A percentile compares a stretch with the other conserved stretches of the same genome.
These are phyloP conservation scores for Coturnix japonica DNA, from an alignment of 2,113 vertebrate species.

Conservation along the genomic window DNA sequence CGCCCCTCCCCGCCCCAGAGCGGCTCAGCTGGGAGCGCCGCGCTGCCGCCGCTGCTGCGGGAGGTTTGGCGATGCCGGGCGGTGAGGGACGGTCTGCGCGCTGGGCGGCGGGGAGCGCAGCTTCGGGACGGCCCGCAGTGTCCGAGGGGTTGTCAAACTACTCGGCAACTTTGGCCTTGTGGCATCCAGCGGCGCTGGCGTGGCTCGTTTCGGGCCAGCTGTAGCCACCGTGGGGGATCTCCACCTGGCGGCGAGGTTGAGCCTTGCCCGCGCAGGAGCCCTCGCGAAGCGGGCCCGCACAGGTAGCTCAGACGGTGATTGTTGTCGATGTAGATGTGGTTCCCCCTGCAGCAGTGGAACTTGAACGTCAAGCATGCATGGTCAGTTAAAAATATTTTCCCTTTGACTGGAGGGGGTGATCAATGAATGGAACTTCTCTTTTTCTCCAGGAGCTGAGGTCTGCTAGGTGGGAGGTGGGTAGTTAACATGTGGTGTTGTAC, in stretches of 20 bases:
- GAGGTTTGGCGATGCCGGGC: not conserved
- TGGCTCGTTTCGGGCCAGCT: not conserved
- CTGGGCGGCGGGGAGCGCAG: not conserved
- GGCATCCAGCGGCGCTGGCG: not conserved
- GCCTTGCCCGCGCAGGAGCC: not conserved
- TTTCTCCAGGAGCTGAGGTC: not conserved
- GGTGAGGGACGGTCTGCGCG: accelerated
- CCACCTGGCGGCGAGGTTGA: slow-evolving; percentile 44
- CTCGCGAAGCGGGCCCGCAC: too few species aligned
- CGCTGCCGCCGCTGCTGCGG: not conserved
- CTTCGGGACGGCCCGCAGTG: not conserved
- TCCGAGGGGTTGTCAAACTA: slow-evolving; percentile 30
- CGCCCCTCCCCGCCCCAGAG: too few species aligned
- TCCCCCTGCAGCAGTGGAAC: accelerated
- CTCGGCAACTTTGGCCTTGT: slow-evolving; percentile 17
- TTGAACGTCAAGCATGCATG: too few species aligned
- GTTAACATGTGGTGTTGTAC: accelerated
- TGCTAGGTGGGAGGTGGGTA: not conserved
- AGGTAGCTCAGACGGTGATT: not conserved
- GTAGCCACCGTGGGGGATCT: not conserved
- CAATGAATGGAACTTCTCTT: not conserved
- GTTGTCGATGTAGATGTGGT: accelerated
- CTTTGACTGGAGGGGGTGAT: not conserved
- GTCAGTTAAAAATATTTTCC: not conserved
- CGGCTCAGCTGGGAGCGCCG: not conserved